phyloP scores from a whole-genome alignment of 2,888 invertebrate species.

The Chymomyza procnemis region DNA sequence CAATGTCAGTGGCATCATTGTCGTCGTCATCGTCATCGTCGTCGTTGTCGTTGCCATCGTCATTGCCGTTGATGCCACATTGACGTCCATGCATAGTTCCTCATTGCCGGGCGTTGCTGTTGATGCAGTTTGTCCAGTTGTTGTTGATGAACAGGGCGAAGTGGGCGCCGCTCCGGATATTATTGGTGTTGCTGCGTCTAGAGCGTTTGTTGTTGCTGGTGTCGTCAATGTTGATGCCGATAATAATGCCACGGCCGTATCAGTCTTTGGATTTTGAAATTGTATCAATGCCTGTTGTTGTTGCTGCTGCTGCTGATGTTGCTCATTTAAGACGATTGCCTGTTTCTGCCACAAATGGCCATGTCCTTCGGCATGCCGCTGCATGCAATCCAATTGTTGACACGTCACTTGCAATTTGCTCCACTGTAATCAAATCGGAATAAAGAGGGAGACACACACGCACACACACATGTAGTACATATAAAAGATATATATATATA shows the following conservation, averaged over 20 bases:
- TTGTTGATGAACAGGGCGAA: slow-evolving; percentile 42
- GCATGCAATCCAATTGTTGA: slow-evolving; percentile 79
- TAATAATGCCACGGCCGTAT: slow-evolving; percentile 35
- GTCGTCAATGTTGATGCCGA: slow-evolving; percentile 40
- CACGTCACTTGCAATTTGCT: slow-evolving; percentile 77
- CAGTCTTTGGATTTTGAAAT: slow-evolving; percentile 59
- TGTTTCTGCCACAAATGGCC: slow-evolving; percentile 79
- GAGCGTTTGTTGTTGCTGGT: slow-evolving; percentile 32
- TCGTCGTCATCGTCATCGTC: slow-evolving; percentile 24
- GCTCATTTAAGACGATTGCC: slow-evolving; percentile 77
- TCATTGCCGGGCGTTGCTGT: slow-evolving; percentile 19
- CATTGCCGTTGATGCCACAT: slow-evolving; percentile 12
- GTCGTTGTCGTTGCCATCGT: too few species aligned
- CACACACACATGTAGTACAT: background rate
- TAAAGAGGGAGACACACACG: slow-evolving; percentile 37
- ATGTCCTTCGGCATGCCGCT: slow-evolving; percentile 78
- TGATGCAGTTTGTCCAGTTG: slow-evolving; percentile 29
- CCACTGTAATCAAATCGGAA: slow-evolving; percentile 71
- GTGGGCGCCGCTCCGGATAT: slow-evolving; percentile 32
- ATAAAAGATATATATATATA: background rate
- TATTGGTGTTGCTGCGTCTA: slow-evolving; percentile 16
- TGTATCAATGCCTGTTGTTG: slow-evolving; percentile 19
- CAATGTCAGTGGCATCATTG: slow-evolving; percentile 8
- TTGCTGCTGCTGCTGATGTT: slow-evolving; percentile 50
- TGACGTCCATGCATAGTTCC: slow-evolving; percentile 4